Conservation (phyloP, 2,797 vertebrate species). For the Aeoliscus strigatus region DNA sequence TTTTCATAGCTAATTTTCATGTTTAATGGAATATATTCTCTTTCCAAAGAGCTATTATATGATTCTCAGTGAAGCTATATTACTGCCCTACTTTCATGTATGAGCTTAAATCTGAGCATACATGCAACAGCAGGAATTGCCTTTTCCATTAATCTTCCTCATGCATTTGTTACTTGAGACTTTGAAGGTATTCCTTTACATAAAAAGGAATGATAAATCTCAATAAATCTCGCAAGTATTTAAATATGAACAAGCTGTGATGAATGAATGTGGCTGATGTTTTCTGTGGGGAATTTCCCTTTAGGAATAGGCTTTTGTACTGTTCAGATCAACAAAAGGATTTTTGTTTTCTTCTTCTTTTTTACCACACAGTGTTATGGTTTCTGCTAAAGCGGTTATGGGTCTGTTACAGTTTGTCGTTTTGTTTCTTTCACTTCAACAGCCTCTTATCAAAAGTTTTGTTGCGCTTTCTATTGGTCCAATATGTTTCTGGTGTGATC, state of each 20-base stretch:
- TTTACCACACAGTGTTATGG: no score
- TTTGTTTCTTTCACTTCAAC: no score
- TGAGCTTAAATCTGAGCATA: conserved; percentile 19
- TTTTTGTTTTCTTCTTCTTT: conserved; percentile 4
- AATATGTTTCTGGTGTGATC: no score
- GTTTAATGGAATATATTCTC: conserved; percentile 24
- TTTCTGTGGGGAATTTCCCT: conserved; percentile 28
- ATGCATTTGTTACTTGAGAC: conserved; percentile 16
- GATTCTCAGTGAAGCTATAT: conserved; percentile 9
- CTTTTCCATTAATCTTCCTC: conserved; percentile 40
- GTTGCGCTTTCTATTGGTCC: no score
- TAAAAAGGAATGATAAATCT: conserved; percentile 16
- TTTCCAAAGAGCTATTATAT: conserved; percentile 9
- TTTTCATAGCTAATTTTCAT: conserved; percentile 14
- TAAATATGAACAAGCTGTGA: conserved; percentile 14
- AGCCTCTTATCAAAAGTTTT: no score
- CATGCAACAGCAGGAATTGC: conserved; percentile 13
- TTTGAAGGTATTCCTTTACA: conserved; percentile 9
- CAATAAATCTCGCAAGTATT: no score
- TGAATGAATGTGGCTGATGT: conserved; percentile 28
- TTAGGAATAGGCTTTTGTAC: conserved; percentile 16
- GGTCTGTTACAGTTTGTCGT: no score
- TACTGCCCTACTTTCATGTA: conserved; percentile 29
- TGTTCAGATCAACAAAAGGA: conserved; percentile 14
- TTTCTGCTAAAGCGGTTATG: no score